Base-by-base conservation (phyloP, 2,797 vertebrate species). In the Scarus forsteni region DNA sequence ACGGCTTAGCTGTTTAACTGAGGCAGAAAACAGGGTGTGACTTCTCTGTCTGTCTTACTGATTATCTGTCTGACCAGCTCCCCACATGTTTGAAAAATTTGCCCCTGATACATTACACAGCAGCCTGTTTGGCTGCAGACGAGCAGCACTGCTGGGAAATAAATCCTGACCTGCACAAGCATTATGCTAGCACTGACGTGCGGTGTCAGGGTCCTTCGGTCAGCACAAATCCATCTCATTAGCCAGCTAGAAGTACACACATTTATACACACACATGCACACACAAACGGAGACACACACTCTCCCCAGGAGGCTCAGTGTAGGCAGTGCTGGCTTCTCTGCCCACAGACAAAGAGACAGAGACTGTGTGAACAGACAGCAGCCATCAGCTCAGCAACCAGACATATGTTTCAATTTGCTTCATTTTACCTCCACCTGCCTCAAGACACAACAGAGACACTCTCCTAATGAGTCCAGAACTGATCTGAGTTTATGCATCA, bases 191-290 rank as follows among this genome's bases (percentile, higher is more conserved):
- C 66, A 66, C 63, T 73, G 74, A 52, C 57, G 46, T 38, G 67
- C 13, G 3, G 64, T 35, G 49, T 65, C 67, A 34, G 71, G 60
- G 67, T 75, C 73, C 69, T 61, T 63, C n/a, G 40, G 70, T 84
- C 80, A 88, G 84, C 77, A 84, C 56, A 80, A 83, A 83, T 70
- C 63, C 57, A 73, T 79, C 77, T 83, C 70, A 79, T 81, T 77
- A 79, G 66, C 49, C 34, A 42, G 66, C 53, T 56, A 61, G 65
- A 39, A 49, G 19, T 14, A 13, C 43, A 50, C 52, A 16, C 52
- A 70, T 1, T 14, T 16, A 51, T 13, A 61, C 59, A 63, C 46
- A 63, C 42, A 51, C 42, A 27, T 27, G 27, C 27, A 27, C n/a
- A 44, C 56, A 16, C 39, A 43, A 27, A 42, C 16, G 54, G 64